Conservation (phyloP, 1,140 invertebrate genomes). For the Amphibalanus amphitrite region DNA sequence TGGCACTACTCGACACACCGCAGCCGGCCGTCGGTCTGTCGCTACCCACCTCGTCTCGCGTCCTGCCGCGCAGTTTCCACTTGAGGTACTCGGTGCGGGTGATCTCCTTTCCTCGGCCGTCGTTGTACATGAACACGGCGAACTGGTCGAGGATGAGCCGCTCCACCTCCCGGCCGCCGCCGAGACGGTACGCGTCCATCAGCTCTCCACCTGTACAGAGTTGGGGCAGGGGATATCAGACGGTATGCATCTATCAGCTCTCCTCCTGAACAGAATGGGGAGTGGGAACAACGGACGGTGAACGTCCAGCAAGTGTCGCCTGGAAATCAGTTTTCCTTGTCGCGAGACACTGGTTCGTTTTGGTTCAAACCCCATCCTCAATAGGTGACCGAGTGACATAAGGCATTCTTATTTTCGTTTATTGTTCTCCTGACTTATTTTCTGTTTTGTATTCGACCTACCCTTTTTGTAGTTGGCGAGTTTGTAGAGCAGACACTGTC, state of each 20-base stretch:
- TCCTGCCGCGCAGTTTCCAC: conserved; percentile 79
- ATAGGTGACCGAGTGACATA: not conserved
- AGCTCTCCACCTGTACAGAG: conserved; percentile 30
- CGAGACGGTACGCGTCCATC: conserved; percentile 53
- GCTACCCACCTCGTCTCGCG: conserved; percentile 36
- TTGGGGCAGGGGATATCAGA: not conserved
- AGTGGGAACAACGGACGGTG: no score
- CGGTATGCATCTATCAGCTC: no score
- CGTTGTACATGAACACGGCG: conserved; percentile 68
- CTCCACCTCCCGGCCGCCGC: conserved; percentile 45
- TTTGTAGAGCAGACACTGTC: conserved; percentile 67
- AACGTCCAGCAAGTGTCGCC: no score
- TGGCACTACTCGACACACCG: no score
- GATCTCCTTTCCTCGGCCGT: conserved; percentile 69
- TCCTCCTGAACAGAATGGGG: no score
- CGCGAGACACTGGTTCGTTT: not conserved
- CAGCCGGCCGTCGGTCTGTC: no score
- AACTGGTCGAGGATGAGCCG: conserved; percentile 75
- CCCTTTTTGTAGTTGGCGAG: conserved; percentile 72
- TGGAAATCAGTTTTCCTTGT: no score
- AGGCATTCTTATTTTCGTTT: no score
- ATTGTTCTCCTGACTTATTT: no score
- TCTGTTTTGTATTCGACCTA: conserved; percentile 8
- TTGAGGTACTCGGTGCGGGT: conserved; percentile 75
- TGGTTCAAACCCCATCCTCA: not conserved